Evolutionary conservation across 37 sponge, comb jelly and placozoan genomes (phyloP).

Genomic region (Halisarca cf. caerulea): DNA sequence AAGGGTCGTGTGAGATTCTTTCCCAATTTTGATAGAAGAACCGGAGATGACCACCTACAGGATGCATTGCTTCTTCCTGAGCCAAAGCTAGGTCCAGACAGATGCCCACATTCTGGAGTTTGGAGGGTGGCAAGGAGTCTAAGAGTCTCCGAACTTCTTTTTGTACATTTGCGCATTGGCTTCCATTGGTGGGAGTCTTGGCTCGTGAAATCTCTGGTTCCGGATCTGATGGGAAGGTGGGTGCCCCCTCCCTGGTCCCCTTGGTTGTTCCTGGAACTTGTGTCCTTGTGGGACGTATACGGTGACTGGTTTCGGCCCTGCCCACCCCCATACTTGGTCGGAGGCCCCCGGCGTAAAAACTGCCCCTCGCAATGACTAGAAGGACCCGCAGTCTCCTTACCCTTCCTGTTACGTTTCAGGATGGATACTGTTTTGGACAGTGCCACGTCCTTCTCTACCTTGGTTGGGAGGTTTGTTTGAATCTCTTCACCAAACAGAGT

Average conservation of each 20-base stretch:
- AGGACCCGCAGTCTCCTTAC: background rate
- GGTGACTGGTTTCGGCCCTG: background rate
- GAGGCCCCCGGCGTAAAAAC: background rate
- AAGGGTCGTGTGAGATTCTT: slow-evolving; percentile 29
- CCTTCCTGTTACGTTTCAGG: slow-evolving; percentile 4
- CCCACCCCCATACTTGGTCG: background rate
- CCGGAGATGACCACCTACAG: slow-evolving; percentile 8
- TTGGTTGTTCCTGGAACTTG: background rate
- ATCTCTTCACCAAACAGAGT: slow-evolving; percentile 33
- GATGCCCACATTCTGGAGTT: background rate
- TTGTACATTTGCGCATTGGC: background rate
- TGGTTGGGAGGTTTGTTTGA: background rate
- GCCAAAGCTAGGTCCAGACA: background rate
- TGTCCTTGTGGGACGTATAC: background rate
- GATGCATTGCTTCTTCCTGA: background rate
- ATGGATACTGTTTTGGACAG: slow-evolving; percentile 26
- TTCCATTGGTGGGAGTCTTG: background rate
- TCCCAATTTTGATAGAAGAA: slow-evolving; percentile 20
- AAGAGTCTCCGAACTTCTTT: background rate
- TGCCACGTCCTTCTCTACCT: slow-evolving; percentile 29
- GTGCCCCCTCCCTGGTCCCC: background rate
- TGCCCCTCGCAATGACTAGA: background rate
- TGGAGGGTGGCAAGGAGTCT: background rate
- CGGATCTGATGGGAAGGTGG: background rate
- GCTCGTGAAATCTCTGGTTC: background rate